These are phyloP conservation scores for Platichthys stellatus DNA, from an alignment of 2,113 vertebrate species.

Conservation along the genomic window DNA sequence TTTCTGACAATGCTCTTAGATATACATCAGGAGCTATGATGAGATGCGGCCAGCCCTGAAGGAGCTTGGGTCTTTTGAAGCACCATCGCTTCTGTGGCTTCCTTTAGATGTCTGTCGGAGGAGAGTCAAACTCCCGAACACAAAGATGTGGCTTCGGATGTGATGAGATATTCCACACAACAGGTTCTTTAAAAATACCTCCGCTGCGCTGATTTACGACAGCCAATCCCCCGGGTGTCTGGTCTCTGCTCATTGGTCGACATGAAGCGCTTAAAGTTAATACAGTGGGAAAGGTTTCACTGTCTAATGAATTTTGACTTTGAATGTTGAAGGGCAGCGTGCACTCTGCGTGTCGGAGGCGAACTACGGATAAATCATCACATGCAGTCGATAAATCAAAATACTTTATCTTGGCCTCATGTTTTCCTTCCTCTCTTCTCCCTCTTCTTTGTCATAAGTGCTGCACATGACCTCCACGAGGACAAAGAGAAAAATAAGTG, in stretches of 20 bases:
- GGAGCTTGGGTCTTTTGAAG: slow-evolving; percentile 26
- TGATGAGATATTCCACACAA: slow-evolving; percentile 1
- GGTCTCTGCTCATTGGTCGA: not conserved
- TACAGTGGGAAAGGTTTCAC: not conserved
- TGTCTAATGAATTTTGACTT: not conserved
- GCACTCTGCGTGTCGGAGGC: not conserved
- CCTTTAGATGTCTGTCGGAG: slow-evolving; percentile 3
- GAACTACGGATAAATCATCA: not conserved
- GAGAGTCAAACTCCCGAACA: not conserved
- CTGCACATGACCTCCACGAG: slow-evolving; percentile 1
- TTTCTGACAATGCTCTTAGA: slow-evolving; percentile 33
- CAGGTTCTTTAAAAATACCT: too few relatives aligned
- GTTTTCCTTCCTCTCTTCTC: not conserved
- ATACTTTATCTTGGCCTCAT: not conserved
- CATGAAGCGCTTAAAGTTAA: not conserved
- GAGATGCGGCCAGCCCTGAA: slow-evolving; percentile 36
- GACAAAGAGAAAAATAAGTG: slow-evolving; percentile 11
- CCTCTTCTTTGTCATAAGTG: slow-evolving; percentile 22
- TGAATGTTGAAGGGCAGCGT: not conserved
- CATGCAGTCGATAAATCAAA: not conserved
- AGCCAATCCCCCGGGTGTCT: not conserved
- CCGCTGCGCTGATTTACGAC: not conserved
- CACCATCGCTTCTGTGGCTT: slow-evolving; percentile 8
- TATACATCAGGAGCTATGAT: slow-evolving; percentile 48
- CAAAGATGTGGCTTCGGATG: too few relatives aligned